Evolutionary conservation across 1,140 invertebrate species (phyloP), one percentile per base, ranked within the genome.

Genomic region (Heliconius eleuchia): DNA sequence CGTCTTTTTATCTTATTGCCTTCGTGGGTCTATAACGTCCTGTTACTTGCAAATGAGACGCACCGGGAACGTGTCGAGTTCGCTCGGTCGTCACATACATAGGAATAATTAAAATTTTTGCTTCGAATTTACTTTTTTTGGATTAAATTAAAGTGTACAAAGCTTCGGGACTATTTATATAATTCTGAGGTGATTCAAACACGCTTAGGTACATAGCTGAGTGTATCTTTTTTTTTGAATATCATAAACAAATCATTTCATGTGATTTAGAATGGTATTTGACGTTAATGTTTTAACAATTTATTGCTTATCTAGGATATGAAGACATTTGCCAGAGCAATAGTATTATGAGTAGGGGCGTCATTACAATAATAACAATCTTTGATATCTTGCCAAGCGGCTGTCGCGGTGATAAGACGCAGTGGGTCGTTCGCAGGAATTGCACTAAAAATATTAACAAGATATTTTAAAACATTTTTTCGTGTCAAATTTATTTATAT

Each of bases 21-120:
- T 91, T 90, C 91, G 90, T 88, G 90, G 91, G 91, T 93, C 92
- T 91, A 92, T 93, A 94, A 93, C 89, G 87, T 90, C 87, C 91
- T 92, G 91, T 92, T 91, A 90, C 89, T 94, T 94, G 91, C 92
- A 94, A 94, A 94, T 94, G 92, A 93, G 91, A 93, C 90, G 88
- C 88, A 88, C 87, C 81, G 82, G 80, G 84, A 88, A 90, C 92
- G 88, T 91, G 91, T 91, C 88, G 85, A 85, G 81, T 86, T 89
- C 86, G 87, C 88, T 85, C 84, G 87, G 82, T 90, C 88, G 89
- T 93, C 87, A 92, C 90, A 86, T 88, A 87, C 85, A 85, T 86
- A 86, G 82, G 88, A 92, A 92, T 94, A 94, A 94, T 94, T 93
- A 93, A 93, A 92, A 90, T 88, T 91, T 89, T 91, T 88, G 84